Conservation (phyloP, 2,888 invertebrate genomes). For the Drosophila engyochracea region DNA sequence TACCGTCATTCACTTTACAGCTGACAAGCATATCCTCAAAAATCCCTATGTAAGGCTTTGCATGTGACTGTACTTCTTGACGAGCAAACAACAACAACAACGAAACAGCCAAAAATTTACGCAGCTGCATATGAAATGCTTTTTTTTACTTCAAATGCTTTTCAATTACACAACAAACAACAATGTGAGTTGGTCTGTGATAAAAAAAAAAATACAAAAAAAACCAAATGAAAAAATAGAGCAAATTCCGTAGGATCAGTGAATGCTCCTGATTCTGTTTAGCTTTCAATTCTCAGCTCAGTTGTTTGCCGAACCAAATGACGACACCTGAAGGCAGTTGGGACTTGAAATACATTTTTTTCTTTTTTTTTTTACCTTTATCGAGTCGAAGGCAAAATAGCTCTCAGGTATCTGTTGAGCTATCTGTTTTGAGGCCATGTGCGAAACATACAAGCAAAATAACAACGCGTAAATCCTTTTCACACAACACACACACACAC, state of each 20-base stretch:
- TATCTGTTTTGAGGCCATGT: slow-evolving; percentile 62
- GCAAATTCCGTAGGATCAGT: slow-evolving; percentile 52
- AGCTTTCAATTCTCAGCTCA: slow-evolving; percentile 10
- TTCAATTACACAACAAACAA: slow-evolving; percentile 72
- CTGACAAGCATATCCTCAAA: slow-evolving; percentile 1
- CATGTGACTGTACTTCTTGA: slow-evolving; percentile 48
- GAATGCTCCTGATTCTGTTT: slow-evolving; percentile 22
- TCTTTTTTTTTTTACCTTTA: slow-evolving; percentile 6
- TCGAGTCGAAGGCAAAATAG: slow-evolving; percentile 61
- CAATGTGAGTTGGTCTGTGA: slow-evolving; percentile 27
- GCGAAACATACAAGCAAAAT: slow-evolving; percentile 55
- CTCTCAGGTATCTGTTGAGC: slow-evolving; percentile 76
- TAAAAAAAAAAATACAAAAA: slow-evolving; percentile 15
- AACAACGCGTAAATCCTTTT: slow-evolving; percentile 75
- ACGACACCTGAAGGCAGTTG: slow-evolving; percentile 55
- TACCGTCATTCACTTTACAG: slow-evolving; percentile 10
- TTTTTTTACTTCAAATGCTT: slow-evolving; percentile 42
- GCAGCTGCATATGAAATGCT: slow-evolving; percentile 75
- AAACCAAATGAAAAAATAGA: slow-evolving; percentile 52
- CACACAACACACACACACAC: slow-evolving; percentile 61
- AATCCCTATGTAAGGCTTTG: slow-evolving; percentile 32
- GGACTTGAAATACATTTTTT: slow-evolving; percentile 15
- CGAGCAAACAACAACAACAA: not conserved
- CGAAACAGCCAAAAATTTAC: slow-evolving; percentile 46
- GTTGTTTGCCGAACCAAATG: slow-evolving; percentile 31